phyloP scores from a whole-genome alignment of 2,113 vertebrate genomes.

The Rhea americana region DNA sequence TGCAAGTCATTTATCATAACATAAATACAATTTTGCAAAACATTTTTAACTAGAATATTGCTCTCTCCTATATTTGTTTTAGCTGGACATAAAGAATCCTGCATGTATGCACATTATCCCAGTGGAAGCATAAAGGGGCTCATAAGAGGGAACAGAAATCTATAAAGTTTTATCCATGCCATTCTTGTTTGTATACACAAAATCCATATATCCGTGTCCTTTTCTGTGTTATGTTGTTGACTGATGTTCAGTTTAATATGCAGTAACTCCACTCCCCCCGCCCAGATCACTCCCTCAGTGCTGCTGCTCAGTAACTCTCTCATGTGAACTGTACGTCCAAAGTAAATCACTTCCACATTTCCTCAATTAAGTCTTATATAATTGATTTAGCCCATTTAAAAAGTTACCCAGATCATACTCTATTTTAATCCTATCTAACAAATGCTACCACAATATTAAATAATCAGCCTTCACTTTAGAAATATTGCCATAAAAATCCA shows the following conservation, averaged over 20 bases:
- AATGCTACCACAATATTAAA: not conserved
- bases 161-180: not conserved
- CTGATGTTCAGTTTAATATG: not conserved
- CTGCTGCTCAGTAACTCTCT: not conserved
- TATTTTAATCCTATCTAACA: conserved; percentile 29
- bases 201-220: not conserved
- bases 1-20: not conserved
- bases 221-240: not conserved
- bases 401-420: not conserved
- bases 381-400: conserved; percentile 1
- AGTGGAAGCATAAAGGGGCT: not conserved
- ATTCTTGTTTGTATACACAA: not conserved
- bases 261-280: not conserved
- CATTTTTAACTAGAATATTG: not conserved
- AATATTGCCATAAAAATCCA: not conserved
- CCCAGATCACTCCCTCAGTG: not conserved
- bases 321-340: conserved; percentile 21
- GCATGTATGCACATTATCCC: not conserved
- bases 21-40: not conserved
- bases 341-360: conserved; percentile 32
- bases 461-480: conserved; percentile 1
- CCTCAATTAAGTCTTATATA: conserved; percentile 41
- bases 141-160: not conserved
- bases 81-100: not conserved
- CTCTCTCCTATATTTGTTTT: not conserved